Conservation (phyloP, 2,888 invertebrate genomes). For the Caenorhabditis zanzibari region DNA sequence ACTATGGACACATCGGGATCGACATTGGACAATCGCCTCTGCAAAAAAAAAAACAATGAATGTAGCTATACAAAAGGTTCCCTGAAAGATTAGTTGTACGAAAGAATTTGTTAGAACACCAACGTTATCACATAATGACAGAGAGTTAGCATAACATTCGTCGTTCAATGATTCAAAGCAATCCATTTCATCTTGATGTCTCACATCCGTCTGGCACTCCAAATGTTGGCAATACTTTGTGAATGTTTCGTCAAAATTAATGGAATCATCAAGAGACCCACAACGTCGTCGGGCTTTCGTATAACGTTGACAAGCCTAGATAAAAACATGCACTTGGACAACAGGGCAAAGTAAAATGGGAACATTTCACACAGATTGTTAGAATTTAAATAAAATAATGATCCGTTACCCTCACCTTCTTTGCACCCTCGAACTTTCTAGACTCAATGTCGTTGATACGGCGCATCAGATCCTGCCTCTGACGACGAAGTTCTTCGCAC, state of each 20-base stretch:
- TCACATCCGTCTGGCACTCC: conserved; percentile 1
- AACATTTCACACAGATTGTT: no score
- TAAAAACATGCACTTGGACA: conserved; percentile 23
- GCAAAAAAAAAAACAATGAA: not conserved
- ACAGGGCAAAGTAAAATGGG: not conserved
- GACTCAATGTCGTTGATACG: conserved; percentile 52
- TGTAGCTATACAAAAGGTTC: not conserved
- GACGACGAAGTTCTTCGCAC: conserved; percentile 54
- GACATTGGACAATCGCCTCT: conserved; percentile 42
- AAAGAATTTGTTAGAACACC: not conserved
- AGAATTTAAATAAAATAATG: no score
- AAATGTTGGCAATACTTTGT: conserved; percentile 19
- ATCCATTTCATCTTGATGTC: not conserved
- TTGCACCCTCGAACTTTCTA: conserved; percentile 43
- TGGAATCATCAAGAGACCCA: not conserved
- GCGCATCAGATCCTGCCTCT: conserved; percentile 44
- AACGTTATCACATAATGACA: not conserved
- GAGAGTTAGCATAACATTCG: not conserved
- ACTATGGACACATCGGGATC: conserved; percentile 51
- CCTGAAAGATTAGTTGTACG: not conserved
- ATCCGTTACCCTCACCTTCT: conserved; percentile 34
- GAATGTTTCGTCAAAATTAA: conserved; percentile 16
- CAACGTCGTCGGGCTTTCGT: conserved; percentile 13
- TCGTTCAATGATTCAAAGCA: not conserved
- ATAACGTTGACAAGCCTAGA: conserved; percentile 28